Conservation (phyloP, 1,140 invertebrate genomes). For the Zaprionus inermis region DNA sequence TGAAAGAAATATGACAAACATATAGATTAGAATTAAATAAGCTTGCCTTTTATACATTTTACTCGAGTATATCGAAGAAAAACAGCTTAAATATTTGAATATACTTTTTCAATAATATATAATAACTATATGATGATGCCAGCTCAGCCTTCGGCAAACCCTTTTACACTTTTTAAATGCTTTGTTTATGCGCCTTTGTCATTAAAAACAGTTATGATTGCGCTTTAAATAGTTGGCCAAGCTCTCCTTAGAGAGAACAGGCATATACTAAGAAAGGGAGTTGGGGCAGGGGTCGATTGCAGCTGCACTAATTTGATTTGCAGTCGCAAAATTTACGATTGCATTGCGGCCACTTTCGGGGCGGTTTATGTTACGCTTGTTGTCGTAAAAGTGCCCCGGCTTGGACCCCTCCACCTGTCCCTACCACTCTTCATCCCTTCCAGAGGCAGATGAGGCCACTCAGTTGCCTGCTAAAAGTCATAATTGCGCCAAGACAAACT, state of each 20-base stretch:
- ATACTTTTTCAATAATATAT: too few relatives aligned
- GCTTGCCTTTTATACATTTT: too few relatives aligned
- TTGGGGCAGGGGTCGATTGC: not conserved
- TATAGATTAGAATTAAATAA: too few relatives aligned
- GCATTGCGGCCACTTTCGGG: conserved; percentile 38
- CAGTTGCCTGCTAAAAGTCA: conserved; percentile 47
- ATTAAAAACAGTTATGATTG: not conserved
- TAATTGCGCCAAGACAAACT: conserved; percentile 52
- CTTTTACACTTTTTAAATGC: too few relatives aligned
- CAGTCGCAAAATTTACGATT: conserved; percentile 52
- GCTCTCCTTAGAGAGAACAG: not conserved
- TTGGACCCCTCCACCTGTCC: not conserved
- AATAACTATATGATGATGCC: too few relatives aligned
- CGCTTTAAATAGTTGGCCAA: not conserved
- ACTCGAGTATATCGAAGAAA: too few relatives aligned
- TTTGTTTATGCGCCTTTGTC: not conserved
- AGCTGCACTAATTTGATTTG: conserved; percentile 49
- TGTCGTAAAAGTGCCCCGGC: conserved; percentile 42
- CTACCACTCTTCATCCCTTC: not conserved
- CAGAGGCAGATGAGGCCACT: conserved; percentile 42
- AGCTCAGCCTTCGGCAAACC: too few relatives aligned
- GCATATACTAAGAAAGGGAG: not conserved
- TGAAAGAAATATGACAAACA: too few relatives aligned
- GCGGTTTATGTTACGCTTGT: conserved; percentile 35
- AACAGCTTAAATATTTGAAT: too few relatives aligned